Evolutionary conservation across 2,113 vertebrate genomes (phyloP), one percentile per base, ranked within the genome.

Genomic region (Poecilia latipinna): DNA sequence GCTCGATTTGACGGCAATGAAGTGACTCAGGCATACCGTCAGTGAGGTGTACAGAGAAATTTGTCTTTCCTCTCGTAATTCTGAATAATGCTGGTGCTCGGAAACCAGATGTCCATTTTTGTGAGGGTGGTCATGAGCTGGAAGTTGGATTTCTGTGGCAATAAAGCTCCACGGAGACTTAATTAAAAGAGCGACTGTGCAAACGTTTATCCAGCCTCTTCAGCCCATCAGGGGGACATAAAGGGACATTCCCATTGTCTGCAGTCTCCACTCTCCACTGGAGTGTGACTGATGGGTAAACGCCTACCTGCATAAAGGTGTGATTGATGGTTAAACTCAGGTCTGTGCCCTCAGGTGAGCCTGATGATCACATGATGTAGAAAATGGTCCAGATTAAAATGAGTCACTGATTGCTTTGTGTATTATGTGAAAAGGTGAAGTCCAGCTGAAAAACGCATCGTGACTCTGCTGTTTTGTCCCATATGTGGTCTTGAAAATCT

Each of bases 221-320:
- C 68, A 31, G 70, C 82, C 82, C 72, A 78, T 82, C 79, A 76
- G 86, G 74, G 51, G 83, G 78, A 87, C 87, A 90, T 88, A 88
- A 88, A 86, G 83, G 78, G 83, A 77, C 83, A 68, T 77, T 86
- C 82, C 88, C 79, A 88, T 91, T 93, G 91, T 93, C 83, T 78
- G 89, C 64, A 22, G 70, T 66, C 73, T 85, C 85, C 80, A 74
- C 61, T 66, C 73, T 85, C 85, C 80, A 74, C 61, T 81, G 67
- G 72, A 89, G 77, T 88, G 86, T 91, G 92, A 93, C 80, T 89
- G 92, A 94, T 92, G 89, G 87, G 87, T 91, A 90, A 92, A 91
- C 66, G 77, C 84, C 87, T 87, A 91, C 90, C 89, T 92, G 88
- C 80, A 86, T 86, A 75, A 85, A 90, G 83, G 83, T 89, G 85